Evolutionary conservation across 2,113 vertebrate species (phyloP).

Genomic region (Spizaetus ornatus): DNA sequence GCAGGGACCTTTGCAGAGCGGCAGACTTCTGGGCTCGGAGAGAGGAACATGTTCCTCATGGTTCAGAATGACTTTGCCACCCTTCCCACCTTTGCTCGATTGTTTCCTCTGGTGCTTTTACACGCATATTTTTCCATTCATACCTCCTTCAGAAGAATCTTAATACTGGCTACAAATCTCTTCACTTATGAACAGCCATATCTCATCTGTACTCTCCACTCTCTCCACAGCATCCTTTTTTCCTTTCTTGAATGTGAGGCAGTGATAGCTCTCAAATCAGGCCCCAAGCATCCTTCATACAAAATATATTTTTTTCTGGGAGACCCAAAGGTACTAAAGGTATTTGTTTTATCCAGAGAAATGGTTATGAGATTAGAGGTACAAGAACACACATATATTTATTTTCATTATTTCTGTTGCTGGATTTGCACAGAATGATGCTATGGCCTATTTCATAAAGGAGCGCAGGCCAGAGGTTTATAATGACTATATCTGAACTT

Average conservation of each 20-base stretch:
- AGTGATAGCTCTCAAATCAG: neutral
- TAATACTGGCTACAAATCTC: neutral
- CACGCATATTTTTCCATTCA: neutral
- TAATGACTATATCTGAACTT: neutral
- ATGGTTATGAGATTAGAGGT: neutral
- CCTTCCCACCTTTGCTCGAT: neutral
- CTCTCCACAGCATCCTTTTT: neutral
- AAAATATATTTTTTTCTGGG: neutral
- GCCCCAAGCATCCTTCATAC: neutral
- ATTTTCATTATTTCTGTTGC: neutral
- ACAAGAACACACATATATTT: neutral
- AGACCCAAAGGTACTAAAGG: neutral
- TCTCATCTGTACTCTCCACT: neutral
- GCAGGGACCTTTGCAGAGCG: neutral
- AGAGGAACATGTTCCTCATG: neutral
- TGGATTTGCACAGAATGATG: neutral
- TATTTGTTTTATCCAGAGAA: neutral
- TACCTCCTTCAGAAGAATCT: neutral
- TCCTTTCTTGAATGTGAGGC: neutral
- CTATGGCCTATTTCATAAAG: neutral
- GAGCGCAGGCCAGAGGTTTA: neutral
- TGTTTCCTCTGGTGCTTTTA: neutral
- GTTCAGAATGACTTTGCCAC: neutral
- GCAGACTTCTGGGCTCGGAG: neutral
- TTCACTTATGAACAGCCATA: neutral